A percentile compares a stretch with the other conserved stretches of the same genome.
These are phyloP conservation scores for Cheilosia impressa DNA, from an alignment of 2,888 invertebrate genomes.

Conservation along the genomic window DNA sequence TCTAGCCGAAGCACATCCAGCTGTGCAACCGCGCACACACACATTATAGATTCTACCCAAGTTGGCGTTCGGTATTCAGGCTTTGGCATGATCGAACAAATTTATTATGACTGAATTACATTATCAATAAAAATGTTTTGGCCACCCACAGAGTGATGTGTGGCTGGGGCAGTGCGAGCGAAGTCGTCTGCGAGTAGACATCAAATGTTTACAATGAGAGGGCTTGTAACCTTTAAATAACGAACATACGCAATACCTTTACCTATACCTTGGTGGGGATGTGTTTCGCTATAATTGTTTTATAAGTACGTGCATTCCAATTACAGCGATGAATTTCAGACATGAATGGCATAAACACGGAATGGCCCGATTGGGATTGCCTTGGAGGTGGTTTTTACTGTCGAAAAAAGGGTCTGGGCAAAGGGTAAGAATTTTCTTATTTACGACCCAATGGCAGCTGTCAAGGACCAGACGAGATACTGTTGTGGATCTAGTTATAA, in stretches of 20 bases:
- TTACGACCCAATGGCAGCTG: too few relatives aligned
- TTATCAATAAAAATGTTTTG: constrained; percentile 73
- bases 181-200: constrained; percentile 28
- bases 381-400: neutral
- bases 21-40: constrained; percentile 57
- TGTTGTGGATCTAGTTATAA: too few relatives aligned
- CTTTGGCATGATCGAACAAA: constrained; percentile 72
- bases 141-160: constrained; percentile 69
- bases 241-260: neutral
- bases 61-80: constrained; percentile 55
- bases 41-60: constrained; percentile 63
- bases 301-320: constrained; percentile 20
- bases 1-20: constrained; percentile 56
- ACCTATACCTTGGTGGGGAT: neutral
- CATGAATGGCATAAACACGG: neutral
- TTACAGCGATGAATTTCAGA: neutral
- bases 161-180: constrained; percentile 32
- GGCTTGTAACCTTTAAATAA: constrained; percentile 13
- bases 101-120: constrained; percentile 74
- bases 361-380: neutral
- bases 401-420: neutral
- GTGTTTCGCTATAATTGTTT: constrained; percentile 21
- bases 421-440: too few relatives aligned
- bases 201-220: constrained; percentile 44
- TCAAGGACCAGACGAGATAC: too few relatives aligned